These are phyloP conservation scores for Sebastes glaucus DNA, from an alignment of 2,797 vertebrate species.

Conservation along the genomic window DNA sequence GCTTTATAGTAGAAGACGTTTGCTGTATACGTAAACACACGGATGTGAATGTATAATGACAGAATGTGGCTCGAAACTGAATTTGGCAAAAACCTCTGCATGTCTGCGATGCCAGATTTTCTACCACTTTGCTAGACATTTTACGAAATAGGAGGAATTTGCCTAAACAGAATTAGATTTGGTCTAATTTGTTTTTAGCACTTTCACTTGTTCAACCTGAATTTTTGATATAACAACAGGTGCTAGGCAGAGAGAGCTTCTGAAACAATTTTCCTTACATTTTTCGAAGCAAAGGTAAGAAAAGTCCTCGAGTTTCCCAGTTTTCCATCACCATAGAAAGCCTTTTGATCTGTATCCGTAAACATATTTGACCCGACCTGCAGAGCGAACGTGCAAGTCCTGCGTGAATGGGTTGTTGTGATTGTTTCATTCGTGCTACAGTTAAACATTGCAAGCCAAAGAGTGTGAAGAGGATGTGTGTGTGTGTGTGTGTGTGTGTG, in stretches of 20 bases:
- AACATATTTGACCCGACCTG: not conserved
- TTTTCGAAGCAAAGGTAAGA: too few relatives aligned
- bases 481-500: not conserved
- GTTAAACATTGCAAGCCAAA: conserved; percentile 59
- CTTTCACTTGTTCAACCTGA: not conserved
- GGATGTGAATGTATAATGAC: conserved; percentile 32
- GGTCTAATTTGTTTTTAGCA: not conserved
- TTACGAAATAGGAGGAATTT: not conserved
- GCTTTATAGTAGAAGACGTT: conserved; percentile 28
- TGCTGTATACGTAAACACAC: not conserved
- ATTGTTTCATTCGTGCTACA: conserved; percentile 8
- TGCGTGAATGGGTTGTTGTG: not conserved
- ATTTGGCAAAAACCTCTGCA: conserved; percentile 22
- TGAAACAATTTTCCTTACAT: not conserved
- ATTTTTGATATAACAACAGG: conserved; percentile 1
- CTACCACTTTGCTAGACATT: conserved; percentile 15
- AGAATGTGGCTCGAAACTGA: not conserved
- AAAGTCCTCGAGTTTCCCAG: not conserved
- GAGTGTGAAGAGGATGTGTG: conserved; percentile 26
- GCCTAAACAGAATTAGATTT: not conserved
- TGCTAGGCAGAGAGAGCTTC: not conserved
- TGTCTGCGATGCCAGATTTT: conserved; percentile 27
- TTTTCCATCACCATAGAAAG: conserved; percentile 14
- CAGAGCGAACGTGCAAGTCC: not conserved
- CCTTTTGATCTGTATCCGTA: not conserved